Base-by-base conservation (phyloP, 2,888 invertebrate genomes). In the Andrena chrysosceles region DNA sequence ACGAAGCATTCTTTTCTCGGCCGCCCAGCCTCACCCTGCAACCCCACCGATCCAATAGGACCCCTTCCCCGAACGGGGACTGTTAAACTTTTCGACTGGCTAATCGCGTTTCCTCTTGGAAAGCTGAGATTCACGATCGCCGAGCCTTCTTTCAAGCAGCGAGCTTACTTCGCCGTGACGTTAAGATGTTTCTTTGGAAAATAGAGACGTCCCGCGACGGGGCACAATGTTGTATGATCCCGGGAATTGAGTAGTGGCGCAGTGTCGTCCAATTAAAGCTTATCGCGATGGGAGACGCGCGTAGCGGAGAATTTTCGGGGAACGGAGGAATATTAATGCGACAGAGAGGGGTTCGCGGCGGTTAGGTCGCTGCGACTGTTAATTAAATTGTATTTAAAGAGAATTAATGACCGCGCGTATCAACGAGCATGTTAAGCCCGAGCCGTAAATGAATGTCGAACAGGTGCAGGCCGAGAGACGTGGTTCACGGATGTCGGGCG, bases 321-420 rank as follows among this genome's bases (percentile, higher is more conserved):
- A 62, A 68, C 33, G 60, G 64, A 59, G 49, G 49, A 75, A 42
- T 68, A 54, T 77, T 75, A 77, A 77, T 66, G 77, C 67, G 67
- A 72, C 72, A 1, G 42, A 68, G 35, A 56, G 54, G 62, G 42
- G 4, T 16, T 69, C 62, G 60, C 60, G 29, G 29, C 49, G 63
- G 49, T 13, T 56, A 56, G 42, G 56, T 23, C 48, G 63, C 29
- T 64, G 49, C 60, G 52, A 63, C 80, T 63, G 77, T 88, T 87
- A 87, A 87, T 87, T 88, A 86, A 86, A 87, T 88, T 88, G 88
- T 85, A 87, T 86, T 88, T 83, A 81, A 81, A 71, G 67, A 59
- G 77, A 85, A 83, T 85, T 85, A 85, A 87, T 71, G 87, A 64
- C 59, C 77, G 64, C 62, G 69, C 66, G 81, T 77, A 86, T 86